Percentiles rank a stretch among this genome's conserved stretches.
Evolutionary conservation across 2,797 vertebrate genomes (phyloP).

Genomic region (Pyrrhura leucotis): DNA sequence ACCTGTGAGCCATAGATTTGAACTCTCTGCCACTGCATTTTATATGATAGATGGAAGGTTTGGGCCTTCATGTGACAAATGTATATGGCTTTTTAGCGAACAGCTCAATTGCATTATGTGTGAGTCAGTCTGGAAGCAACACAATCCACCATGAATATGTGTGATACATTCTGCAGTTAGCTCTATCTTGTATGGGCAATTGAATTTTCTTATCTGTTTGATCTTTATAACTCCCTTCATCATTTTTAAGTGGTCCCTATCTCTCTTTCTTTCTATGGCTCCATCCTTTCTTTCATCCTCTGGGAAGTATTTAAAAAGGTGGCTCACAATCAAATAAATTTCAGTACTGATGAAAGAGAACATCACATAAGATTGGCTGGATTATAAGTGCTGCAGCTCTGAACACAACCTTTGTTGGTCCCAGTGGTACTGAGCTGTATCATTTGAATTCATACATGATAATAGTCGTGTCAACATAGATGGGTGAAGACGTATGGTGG

Average conservation of each 20-base stretch:
- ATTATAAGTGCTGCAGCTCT: neutral
- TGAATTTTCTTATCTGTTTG: constrained; percentile 16
- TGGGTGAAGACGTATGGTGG: neutral
- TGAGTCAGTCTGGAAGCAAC: neutral
- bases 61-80: neutral
- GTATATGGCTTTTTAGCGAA: neutral
- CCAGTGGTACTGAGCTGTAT: neutral
- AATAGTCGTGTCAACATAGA: neutral
- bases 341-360: neutral
- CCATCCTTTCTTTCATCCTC: neutral
- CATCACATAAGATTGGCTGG: neutral
- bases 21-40: neutral
- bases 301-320: neutral
- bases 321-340: neutral
- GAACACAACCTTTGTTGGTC: neutral
- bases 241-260: neutral
- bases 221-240: neutral
- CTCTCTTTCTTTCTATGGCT: neutral
- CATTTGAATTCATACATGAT: neutral
- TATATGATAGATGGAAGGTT: neutral
- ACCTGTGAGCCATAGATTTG: neutral
- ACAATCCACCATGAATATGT: neutral
- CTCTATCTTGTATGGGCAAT: neutral
- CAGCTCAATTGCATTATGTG: neutral
- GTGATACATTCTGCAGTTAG: neutral